A percentile compares a stretch with the other conserved stretches of the same genome.
These are phyloP conservation scores for Knipowitschia caucasica DNA, from an alignment of 2,797 vertebrate genomes.

Conservation along the genomic window DNA sequence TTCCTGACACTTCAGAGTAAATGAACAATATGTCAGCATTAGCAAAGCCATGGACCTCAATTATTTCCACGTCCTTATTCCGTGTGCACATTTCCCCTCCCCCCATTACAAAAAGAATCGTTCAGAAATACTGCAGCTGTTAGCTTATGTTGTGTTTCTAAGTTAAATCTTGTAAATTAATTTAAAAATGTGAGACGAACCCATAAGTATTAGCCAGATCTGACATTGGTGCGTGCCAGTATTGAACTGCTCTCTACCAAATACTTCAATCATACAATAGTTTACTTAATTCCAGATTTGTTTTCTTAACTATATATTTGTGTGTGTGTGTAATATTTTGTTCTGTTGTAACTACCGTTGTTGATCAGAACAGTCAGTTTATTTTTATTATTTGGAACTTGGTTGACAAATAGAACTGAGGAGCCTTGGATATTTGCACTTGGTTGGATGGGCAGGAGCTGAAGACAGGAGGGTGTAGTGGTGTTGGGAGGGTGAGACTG, in stretches of 20 bases:
- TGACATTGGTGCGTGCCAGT: constrained; percentile 77
- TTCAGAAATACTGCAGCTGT: constrained; percentile 59
- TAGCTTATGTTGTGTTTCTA: constrained; percentile 61
- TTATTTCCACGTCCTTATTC: constrained; percentile 40
- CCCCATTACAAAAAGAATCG: constrained; percentile 35
- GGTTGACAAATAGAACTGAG: constrained; percentile 61
- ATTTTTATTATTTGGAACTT: constrained; percentile 52
- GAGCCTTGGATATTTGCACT: constrained; percentile 80
- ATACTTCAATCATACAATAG: constrained; percentile 75
- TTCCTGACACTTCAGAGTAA: constrained; percentile 54
- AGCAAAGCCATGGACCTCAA: constrained; percentile 82
- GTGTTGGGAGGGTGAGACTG: constrained; percentile 29
- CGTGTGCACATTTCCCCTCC: constrained; percentile 31
- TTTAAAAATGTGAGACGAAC: constrained; percentile 58
- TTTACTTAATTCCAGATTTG: constrained; percentile 78
- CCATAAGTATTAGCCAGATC: constrained; percentile 78
- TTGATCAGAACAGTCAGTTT: constrained; percentile 65
- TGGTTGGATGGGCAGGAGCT: constrained; percentile 50
- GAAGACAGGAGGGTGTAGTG: constrained; percentile 16
- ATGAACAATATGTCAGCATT: constrained; percentile 72
- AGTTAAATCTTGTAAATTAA: constrained; percentile 61
- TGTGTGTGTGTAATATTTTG: constrained; percentile 33
- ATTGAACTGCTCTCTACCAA: constrained; percentile 82
- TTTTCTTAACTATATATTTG: constrained; percentile 56
- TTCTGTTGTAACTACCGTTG: constrained; percentile 57